phyloP scores from a whole-genome alignment of 2,113 vertebrate species.

The Nothobranchius kuhntae region DNA sequence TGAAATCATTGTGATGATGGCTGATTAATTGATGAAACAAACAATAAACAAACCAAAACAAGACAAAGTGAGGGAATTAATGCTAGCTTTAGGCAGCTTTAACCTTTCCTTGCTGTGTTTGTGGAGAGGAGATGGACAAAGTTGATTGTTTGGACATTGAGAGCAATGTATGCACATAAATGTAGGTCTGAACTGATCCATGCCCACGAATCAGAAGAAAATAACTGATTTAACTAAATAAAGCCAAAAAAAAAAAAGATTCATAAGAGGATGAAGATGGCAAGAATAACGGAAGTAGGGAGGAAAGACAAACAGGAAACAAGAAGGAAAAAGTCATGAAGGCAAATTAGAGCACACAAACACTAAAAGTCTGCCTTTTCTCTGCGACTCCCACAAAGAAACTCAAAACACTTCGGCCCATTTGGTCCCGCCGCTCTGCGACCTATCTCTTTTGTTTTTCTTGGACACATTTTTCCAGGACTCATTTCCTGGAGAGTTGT shows the following conservation, averaged over 20 bases:
- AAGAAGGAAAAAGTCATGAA: not conserved
- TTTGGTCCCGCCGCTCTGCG: slow-evolving; percentile 33
- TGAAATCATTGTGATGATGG: too few species aligned
- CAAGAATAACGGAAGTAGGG: not conserved
- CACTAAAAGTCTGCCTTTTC: too few species aligned
- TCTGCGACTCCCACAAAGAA: too few species aligned
- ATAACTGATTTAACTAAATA: not conserved
- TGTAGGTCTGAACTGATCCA: not conserved
- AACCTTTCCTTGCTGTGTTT: not conserved
- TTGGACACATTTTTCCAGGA: slow-evolving; percentile 58
- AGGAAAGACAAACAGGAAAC: not conserved
- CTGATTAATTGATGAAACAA: too few species aligned
- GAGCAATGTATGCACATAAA: not conserved
- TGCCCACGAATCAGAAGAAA: slow-evolving; percentile 2
- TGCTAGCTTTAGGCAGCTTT: too few species aligned
- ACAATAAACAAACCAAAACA: too few species aligned
- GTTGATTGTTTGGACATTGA: not conserved
- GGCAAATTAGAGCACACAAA: slow-evolving; percentile 1
- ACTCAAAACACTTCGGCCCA: slow-evolving; percentile 17
- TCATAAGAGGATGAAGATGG: not conserved
- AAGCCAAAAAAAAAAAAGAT: not conserved
- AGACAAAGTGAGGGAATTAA: too few species aligned
- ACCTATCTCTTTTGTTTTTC: slow-evolving; percentile 61
- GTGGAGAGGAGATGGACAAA: not conserved
- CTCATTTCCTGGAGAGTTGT: slow-evolving; percentile 64